These are phyloP conservation scores for Hyles lineata DNA, from an alignment of 2,888 invertebrate species.

Conservation along the genomic window DNA sequence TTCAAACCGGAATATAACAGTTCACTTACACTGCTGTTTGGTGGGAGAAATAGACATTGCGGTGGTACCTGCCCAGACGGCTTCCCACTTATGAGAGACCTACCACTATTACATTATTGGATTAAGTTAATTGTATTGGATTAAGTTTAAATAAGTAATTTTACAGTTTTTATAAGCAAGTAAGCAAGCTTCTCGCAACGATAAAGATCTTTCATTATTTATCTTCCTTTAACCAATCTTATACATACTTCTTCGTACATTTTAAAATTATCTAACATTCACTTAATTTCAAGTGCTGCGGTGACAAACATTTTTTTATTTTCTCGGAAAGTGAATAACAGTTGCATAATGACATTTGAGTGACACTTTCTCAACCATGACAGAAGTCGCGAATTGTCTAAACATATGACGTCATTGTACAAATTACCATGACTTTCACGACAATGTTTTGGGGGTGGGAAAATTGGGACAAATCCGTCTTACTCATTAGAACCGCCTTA, in stretches of 20 bases:
- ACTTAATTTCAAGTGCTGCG: not conserved
- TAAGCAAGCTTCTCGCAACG: no score
- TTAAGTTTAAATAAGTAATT: no score
- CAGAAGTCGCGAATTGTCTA: constrained; percentile 27
- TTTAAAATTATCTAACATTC: not conserved
- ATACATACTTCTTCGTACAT: not conserved
- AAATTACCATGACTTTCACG: constrained; percentile 41
- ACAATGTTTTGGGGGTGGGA: constrained; percentile 29
- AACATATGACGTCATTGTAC: constrained; percentile 40
- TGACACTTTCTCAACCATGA: constrained; percentile 41
- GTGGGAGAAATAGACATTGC: no score
- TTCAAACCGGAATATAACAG: no score
- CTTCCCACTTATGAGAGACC: no score
- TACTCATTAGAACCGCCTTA: constrained; percentile 37
- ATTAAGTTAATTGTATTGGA: no score
- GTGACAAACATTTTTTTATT: constrained; percentile 15
- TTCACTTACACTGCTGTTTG: no score
- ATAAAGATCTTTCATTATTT: not conserved
- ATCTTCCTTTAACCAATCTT: not conserved
- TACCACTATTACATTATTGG: no score
- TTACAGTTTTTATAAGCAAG: no score
- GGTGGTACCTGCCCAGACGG: no score
- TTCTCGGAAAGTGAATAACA: constrained; percentile 31
- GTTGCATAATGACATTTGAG: constrained; percentile 33
- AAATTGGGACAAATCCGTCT: constrained; percentile 44